phyloP scores from a whole-genome alignment of 2,888 invertebrate species.

The Hydrotaea diabolus region DNA sequence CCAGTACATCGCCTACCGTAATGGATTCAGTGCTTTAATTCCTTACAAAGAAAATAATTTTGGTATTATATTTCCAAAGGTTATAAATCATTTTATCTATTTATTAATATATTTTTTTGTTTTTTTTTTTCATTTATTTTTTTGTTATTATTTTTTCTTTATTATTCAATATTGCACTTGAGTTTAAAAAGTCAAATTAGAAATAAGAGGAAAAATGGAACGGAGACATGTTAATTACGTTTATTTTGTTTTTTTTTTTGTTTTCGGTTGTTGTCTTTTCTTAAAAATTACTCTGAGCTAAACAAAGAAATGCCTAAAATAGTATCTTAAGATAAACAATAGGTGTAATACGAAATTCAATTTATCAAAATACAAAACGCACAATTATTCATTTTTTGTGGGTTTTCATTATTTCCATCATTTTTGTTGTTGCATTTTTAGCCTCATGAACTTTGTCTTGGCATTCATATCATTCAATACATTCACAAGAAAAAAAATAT shows the following conservation, averaged over 20 bases:
- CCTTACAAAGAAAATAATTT: too few species aligned
- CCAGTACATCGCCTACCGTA: too few species aligned
- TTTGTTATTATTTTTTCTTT: constrained; percentile 6
- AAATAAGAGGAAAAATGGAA: constrained; percentile 66
- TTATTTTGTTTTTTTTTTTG: constrained; percentile 47
- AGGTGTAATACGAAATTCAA: constrained; percentile 55
- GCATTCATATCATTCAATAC: background rate
- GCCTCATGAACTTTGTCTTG: background rate
- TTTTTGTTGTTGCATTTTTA: background rate
- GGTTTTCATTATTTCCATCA: background rate
- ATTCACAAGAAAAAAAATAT: constrained; percentile 52
- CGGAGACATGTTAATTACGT: constrained; percentile 51
- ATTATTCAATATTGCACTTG: constrained; percentile 64
- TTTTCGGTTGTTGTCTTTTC: constrained; percentile 47
- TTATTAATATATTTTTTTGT: constrained; percentile 59
- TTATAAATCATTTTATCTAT: constrained; percentile 37
- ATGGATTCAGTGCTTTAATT: too few species aligned
- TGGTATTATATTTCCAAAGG: constrained; percentile 11
- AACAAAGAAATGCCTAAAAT: constrained; percentile 57
- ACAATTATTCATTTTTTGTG: background rate
- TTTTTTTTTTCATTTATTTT: constrained; percentile 52
- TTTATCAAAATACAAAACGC: constrained; percentile 56
- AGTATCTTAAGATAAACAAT: constrained; percentile 25
- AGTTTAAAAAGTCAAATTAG: constrained; percentile 44
- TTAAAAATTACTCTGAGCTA: constrained; percentile 62